phyloP scores from a whole-genome alignment of 2,113 vertebrate species.

The Apus apus region DNA sequence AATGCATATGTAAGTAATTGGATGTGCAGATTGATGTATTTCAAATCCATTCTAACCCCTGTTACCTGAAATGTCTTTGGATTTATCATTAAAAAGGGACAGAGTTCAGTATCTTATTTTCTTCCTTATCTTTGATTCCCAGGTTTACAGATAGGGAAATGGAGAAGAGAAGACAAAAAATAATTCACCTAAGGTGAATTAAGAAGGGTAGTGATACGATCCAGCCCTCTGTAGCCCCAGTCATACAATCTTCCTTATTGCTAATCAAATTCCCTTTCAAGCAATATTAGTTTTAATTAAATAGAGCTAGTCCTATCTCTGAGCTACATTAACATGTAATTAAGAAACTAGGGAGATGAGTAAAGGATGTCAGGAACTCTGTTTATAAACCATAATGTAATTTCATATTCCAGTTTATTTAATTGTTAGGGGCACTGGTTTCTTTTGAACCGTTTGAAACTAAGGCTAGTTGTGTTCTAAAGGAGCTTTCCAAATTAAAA shows the following conservation, averaged over 20 bases:
- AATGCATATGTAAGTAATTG: neutral
- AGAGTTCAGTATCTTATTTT: neutral
- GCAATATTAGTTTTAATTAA: neutral
- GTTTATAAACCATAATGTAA: neutral
- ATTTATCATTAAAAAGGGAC: neutral
- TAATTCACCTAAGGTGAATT: neutral
- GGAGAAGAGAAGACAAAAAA: neutral
- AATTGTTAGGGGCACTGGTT: neutral
- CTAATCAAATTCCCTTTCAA: slow-evolving; percentile 19
- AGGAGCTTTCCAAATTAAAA: neutral
- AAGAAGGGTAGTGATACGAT: neutral
- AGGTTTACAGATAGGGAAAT: neutral
- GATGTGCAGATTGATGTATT: neutral
- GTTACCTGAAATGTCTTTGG: neutral
- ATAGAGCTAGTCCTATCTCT: neutral
- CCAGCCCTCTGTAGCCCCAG: neutral
- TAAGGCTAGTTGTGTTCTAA: neutral
- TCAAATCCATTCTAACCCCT: neutral
- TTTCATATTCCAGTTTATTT: slow-evolving; percentile 9
- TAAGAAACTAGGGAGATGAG: slow-evolving; percentile 11
- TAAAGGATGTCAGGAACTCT: slow-evolving; percentile 6
- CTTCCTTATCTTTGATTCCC: neutral
- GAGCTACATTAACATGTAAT: slow-evolving; percentile 4
- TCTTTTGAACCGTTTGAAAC: neutral
- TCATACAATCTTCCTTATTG: neutral